Evolutionary conservation across 2,113 vertebrate species (phyloP), one percentile per base, ranked within the genome.

Genomic region (Miniopterus natalensis): DNA sequence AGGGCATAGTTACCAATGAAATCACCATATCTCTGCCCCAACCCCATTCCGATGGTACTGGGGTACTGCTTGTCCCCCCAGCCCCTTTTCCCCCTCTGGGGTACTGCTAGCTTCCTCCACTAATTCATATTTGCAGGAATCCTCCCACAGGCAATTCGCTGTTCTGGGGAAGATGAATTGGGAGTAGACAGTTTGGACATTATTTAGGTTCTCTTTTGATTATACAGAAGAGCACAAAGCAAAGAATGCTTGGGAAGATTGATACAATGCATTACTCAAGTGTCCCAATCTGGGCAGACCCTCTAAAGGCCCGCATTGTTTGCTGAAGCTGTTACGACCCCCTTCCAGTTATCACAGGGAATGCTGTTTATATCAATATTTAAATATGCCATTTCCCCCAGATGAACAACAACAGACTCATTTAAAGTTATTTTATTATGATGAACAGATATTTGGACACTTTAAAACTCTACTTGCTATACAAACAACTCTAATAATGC

Each of bases 301-400:
- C 84, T 61, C 55, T 53, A 65, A 78, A 63, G 40, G 49, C 40
- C 55, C 45, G 36, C 29, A 55, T 66, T 90, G 65, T 87, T 96
- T 83, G 91, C 81, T 85, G 89, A 91, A 94, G 75, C 55, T 70
- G 57, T n/a, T 59, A 66, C 0, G 29, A 79, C 81, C 25, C 36
- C 27, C 55, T 94, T 92, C 47, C 77, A 68, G 71, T 92, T 95
- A 80, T 92, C 94, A 85, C 49, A 93, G 80, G 21, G 83, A 92
- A 94, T 42, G 83, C 66, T 97, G 92, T 95, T 97, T 94, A 96
- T 89, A 95, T 95, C 96, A 92, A 97, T 96, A 97, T 97, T 97
- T 97, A 97, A 97, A 97, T 96, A 92, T 25, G 68, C 57, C 59
- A 73, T 93, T 96, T 96, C 25, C 70, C 96, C 71, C 66, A 96